These are phyloP conservation scores for Melanotaenia trifasciata DNA, from an alignment of 2,797 vertebrate genomes.

Conservation along the genomic window DNA sequence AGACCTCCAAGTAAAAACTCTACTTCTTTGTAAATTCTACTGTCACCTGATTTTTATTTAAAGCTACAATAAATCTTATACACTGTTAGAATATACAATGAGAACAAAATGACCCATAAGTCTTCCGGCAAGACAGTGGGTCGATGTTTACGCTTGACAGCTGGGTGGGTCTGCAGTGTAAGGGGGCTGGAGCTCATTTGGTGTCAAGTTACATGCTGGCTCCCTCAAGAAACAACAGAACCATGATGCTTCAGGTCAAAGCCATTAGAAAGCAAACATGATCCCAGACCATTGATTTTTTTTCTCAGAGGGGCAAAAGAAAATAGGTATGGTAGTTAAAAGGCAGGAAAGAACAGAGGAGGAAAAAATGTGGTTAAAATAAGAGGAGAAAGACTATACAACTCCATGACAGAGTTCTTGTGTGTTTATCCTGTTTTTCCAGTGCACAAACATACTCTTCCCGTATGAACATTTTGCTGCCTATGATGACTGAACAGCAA, in stretches of 20 bases:
- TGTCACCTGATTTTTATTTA: slow-evolving; percentile 10
- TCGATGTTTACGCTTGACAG: slow-evolving; percentile 45
- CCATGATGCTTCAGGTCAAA: slow-evolving; percentile 50
- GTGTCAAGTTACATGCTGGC: slow-evolving; percentile 72
- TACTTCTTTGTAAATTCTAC: background rate
- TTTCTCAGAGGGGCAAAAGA: slow-evolving; percentile 34
- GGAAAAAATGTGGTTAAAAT: background rate
- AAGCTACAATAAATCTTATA: background rate
- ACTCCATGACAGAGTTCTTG: slow-evolving; percentile 22
- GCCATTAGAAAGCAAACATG: slow-evolving; percentile 80
- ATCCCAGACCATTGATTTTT: slow-evolving; percentile 82
- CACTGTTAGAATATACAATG: background rate
- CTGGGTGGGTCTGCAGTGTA: slow-evolving; percentile 39
- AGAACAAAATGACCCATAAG: background rate
- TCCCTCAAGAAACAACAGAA: slow-evolving; percentile 72
- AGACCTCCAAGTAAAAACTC: background rate
- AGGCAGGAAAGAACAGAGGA: slow-evolving; percentile 38
- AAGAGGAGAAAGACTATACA: slow-evolving; percentile 25
- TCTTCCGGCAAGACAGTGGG: slow-evolving; percentile 8
- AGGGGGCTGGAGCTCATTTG: slow-evolving; percentile 23
- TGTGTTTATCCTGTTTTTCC: background rate
- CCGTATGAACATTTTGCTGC: background rate
- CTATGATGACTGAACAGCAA: background rate
- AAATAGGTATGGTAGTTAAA: slow-evolving; percentile 42
- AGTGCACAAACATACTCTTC: background rate